Evolutionary conservation across 2,888 invertebrate species (phyloP), one percentile per base, ranked within the genome.

Genomic region (Pterostichus madidus): DNA sequence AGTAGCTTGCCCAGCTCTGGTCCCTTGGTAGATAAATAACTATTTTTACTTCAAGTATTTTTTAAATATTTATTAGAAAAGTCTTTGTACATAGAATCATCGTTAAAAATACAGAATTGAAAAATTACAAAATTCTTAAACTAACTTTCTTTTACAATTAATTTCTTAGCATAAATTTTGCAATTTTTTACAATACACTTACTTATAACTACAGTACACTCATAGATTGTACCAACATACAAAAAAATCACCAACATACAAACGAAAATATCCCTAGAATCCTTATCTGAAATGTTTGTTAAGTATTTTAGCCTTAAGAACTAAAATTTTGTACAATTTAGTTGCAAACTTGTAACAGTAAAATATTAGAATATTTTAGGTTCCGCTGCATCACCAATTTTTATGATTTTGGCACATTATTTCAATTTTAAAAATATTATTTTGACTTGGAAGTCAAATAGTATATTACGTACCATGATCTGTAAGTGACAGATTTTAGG

Each of bases 61-160:
- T 53, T 64, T 56, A 13, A 32, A 76, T 76, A 53, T 76, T 76
- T 76, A 76, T 76, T 53, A 76, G 31, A 76, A 76, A 76, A 76
- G 6, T 76, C 52, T 75, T 76, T 76, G 76, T 76, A 76, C 76
- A 76, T 8, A 24, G 15, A 24, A 13, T 76, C 56, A 53, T 76
- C 56, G 32, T 35, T 71, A 71, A 71, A 71, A 71, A 71, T 76
- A 53, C 31, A 76, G 53, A 76, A 76, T 76, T 76, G 76, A 35
- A 76, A 76, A 76, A 76, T 76, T 76, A 76, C 76, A 76, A 76
- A 76, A 52, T 32, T 52, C 31, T 24, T 35, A 76, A 10, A 31
- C 31, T 24, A n/a, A 56, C n/a, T 56, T 13, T 52, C n/a, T 52
- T 11, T 24, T 24, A 24, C 24, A 52, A 13, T 52, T 52, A 39